Conservation (phyloP, 2,113 vertebrate genomes). For the Laterallus jamaicensis region DNA sequence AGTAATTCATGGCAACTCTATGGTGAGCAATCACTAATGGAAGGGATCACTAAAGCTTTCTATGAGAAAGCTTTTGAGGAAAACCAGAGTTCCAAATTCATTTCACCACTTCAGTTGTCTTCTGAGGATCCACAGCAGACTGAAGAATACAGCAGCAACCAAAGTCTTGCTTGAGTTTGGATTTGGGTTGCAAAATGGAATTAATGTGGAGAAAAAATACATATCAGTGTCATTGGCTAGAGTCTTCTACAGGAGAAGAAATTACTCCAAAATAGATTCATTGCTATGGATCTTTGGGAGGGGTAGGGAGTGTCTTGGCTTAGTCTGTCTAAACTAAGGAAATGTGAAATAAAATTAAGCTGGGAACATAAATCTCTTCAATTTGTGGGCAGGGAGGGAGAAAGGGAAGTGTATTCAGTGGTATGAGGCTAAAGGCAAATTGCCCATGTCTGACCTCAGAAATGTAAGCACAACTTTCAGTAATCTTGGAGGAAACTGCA, state of each 20-base stretch:
- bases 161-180: neutral
- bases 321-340: neutral
- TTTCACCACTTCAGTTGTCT: neutral
- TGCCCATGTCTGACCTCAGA: constrained; percentile 41
- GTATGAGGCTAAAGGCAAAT: constrained; percentile 40
- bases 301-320: neutral
- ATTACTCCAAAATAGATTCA: neutral
- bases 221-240: neutral
- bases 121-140: neutral
- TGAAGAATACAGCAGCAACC: neutral
- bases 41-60: neutral
- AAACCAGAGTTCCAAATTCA: neutral
- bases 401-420: constrained; percentile 2
- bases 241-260: neutral
- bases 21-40: neutral
- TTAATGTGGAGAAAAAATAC: neutral
- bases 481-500: neutral
- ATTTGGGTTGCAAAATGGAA: neutral
- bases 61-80: neutral
- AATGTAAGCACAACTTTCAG: neutral
- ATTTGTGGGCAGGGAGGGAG: neutral
- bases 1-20: neutral
- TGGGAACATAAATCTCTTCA: neutral
- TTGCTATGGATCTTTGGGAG: neutral
- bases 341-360: neutral